Conservation (phyloP, 2,888 invertebrate species). For the Ennomos quercinarius region DNA sequence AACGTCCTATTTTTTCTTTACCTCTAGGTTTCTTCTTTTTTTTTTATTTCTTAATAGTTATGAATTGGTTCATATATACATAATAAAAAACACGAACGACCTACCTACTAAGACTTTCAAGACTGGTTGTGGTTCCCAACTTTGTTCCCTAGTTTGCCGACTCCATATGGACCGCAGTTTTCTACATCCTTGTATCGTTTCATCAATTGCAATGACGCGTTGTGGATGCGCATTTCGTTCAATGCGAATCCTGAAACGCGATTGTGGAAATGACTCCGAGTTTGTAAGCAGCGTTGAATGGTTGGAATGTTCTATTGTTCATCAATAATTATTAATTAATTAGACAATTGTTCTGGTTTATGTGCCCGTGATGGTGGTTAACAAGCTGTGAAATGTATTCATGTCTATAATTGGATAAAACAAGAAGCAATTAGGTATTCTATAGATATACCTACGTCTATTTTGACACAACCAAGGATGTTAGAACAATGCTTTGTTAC, state of each 20-base stretch:
- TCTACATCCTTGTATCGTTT: slow-evolving; percentile 53
- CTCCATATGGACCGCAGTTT: slow-evolving; percentile 30
- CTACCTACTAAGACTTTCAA: no score
- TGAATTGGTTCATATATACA: no score
- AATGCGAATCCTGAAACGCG: slow-evolving; percentile 62
- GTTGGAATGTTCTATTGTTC: slow-evolving; percentile 16
- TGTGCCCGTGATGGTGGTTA: background rate
- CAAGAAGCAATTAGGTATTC: no score
- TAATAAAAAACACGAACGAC: no score
- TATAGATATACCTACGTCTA: no score
- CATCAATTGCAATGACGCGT: slow-evolving; percentile 69
- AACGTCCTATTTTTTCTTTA: no score
- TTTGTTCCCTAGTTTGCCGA: slow-evolving; percentile 7
- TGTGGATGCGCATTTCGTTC: slow-evolving; percentile 67
- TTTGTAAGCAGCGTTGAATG: slow-evolving; percentile 64
- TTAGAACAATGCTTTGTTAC: no score
- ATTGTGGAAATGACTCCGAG: slow-evolving; percentile 59
- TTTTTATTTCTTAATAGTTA: no score
- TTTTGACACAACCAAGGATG: no score
- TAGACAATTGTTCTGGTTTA: background rate
- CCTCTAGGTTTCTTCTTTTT: no score
- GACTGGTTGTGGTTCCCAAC: background rate
- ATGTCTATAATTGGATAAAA: background rate
- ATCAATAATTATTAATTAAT: slow-evolving; percentile 1
- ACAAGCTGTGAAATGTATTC: background rate